A percentile compares a stretch with the other conserved stretches of the same genome.
Conservation (phyloP, 2,888 invertebrate species). For the Ichneumoninae sp. region DNA sequence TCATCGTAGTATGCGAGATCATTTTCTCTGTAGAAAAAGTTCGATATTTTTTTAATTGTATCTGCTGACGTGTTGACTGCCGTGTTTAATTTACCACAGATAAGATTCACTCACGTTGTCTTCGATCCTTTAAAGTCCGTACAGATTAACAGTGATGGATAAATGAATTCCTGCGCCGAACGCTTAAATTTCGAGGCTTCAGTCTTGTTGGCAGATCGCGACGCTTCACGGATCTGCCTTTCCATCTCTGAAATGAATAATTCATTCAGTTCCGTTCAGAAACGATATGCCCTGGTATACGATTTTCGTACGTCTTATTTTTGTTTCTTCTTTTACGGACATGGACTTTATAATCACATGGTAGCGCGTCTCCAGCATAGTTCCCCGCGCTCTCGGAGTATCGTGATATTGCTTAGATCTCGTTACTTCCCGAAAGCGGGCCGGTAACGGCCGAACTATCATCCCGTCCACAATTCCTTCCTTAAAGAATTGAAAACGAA, state of each 20-base stretch:
- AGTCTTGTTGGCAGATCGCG: neutral
- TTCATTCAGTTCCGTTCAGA: neutral
- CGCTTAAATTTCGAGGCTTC: neutral
- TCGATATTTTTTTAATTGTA: neutral
- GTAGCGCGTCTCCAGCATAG: neutral
- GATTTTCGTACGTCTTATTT: neutral
- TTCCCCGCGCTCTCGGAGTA: neutral
- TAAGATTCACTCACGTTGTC: neutral
- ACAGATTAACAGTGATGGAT: neutral
- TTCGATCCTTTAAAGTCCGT: neutral
- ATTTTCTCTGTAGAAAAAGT: slow-evolving; percentile 36
- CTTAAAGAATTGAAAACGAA: neutral
- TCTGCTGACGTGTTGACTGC: slow-evolving; percentile 16
- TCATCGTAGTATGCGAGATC: slow-evolving; percentile 35
- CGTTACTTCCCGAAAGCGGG: neutral
- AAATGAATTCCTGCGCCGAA: neutral
- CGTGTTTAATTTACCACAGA: slow-evolving; percentile 30
- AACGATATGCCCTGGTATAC: neutral
- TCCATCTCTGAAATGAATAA: neutral
- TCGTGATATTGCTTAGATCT: neutral
- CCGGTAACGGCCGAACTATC: slow-evolving; percentile 4
- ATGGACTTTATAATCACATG: slow-evolving; percentile 22
- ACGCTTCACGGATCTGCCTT: neutral
- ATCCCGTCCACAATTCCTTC: neutral
- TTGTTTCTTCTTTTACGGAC: neutral